Percentiles rank a stretch among this genome's conserved stretches.
These are phyloP conservation scores for Drosophila bocqueti DNA, from an alignment of 1,140 invertebrate genomes.

Conservation along the genomic window DNA sequence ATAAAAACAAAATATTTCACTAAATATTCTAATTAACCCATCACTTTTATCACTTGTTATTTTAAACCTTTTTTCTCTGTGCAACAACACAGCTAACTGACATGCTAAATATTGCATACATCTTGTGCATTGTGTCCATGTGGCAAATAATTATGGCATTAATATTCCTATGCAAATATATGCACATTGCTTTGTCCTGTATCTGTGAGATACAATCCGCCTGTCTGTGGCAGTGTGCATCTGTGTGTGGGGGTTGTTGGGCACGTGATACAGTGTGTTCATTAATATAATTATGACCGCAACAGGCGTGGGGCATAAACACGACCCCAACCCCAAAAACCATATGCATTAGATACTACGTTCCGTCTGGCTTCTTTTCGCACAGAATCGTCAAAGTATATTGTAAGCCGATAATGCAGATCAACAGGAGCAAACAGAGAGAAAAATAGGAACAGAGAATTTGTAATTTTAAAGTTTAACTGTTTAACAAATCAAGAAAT, in stretches of 20 bases:
- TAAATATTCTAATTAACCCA: no score
- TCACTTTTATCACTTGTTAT: no score
- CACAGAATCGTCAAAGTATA: constrained; percentile 11
- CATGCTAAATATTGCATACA: constrained; percentile 72
- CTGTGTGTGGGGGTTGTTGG: constrained; percentile 13
- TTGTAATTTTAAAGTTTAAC: not conserved
- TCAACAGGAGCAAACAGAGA: not conserved
- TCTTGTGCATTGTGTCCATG: constrained; percentile 69
- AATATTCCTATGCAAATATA: constrained; percentile 80
- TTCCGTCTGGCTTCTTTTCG: constrained; percentile 14
- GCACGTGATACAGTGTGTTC: constrained; percentile 52
- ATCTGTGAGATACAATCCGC: constrained; percentile 14
- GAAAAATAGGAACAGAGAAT: not conserved
- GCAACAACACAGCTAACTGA: constrained; percentile 34
- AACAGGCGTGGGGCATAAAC: constrained; percentile 31
- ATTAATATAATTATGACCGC: constrained; percentile 73
- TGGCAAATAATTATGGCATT: constrained; percentile 82
- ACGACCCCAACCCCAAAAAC: constrained; percentile 7
- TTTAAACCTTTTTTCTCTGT: not conserved
- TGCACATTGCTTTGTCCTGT: constrained; percentile 63
- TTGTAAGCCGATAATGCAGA: constrained; percentile 20
- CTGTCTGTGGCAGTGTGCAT: constrained; percentile 7
- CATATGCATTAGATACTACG: constrained; percentile 8
- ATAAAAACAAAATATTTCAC: no score
- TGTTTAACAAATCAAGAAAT: no score